Percentiles rank a stretch among this genome's conserved stretches.
These are phyloP conservation scores for Geotria australis DNA, from an alignment of 2,797 vertebrate species.

Conservation along the genomic window DNA sequence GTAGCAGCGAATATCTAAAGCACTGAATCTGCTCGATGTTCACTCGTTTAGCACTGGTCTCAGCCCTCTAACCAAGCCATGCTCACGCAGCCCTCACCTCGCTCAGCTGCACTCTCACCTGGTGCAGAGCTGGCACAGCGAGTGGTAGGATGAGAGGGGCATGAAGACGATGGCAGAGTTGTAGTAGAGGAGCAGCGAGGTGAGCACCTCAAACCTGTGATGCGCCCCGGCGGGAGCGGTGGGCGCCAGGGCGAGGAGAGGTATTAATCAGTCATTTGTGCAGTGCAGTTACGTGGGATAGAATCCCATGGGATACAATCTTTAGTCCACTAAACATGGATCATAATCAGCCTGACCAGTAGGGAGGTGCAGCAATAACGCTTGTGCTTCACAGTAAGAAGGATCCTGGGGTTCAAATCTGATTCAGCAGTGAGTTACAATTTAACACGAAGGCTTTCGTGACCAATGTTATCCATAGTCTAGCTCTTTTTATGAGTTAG, in stretches of 20 bases:
- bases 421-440: no score
- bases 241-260: neutral
- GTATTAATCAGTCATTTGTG: neutral
- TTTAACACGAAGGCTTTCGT: no score
- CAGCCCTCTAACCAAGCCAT: no score
- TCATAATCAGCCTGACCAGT: neutral
- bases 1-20: no score
- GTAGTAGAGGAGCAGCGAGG: constrained; percentile 93
- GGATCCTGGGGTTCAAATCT: neutral
- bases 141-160: constrained; percentile 73
- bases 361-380: neutral
- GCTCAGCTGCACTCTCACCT: constrained; percentile 21
- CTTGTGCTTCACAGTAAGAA: neutral
- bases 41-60: no score
- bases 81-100: no score
- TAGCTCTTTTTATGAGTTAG: no score
- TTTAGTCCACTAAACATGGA: no score
- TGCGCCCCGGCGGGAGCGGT: neutral
- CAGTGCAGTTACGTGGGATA: no score
- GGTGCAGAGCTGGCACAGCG: constrained; percentile 75
- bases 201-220: constrained; percentile 68
- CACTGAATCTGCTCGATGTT: no score
- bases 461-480: no score
- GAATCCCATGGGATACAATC: no score
- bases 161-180: constrained; percentile 90